Evolutionary conservation across 2,888 invertebrate genomes (phyloP).

Genomic region (Lutraria lutraria): DNA sequence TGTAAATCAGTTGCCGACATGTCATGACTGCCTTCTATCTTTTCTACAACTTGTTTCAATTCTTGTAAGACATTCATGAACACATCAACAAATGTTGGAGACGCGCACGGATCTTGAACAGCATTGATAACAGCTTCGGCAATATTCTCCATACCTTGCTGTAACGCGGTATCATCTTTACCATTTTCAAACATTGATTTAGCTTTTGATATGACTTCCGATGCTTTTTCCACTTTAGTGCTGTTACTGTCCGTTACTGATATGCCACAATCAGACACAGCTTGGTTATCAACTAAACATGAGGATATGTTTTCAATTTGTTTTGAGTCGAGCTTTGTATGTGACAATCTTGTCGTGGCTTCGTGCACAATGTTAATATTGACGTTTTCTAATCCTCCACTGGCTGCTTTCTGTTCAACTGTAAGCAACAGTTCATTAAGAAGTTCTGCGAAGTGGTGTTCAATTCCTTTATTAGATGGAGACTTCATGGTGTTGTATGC

Average conservation of each 20-base stretch:
- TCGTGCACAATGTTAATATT: slow-evolving; percentile 52
- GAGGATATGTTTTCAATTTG: slow-evolving; percentile 57
- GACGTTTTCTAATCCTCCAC: slow-evolving; percentile 34
- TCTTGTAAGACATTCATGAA: slow-evolving; percentile 53
- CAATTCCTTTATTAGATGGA: slow-evolving; percentile 39
- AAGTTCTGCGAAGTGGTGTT: slow-evolving; percentile 46
- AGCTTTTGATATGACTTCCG: slow-evolving; percentile 52
- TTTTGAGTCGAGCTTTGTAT: slow-evolving; percentile 38
- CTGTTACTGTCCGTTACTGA: slow-evolving; percentile 14
- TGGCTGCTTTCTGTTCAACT: slow-evolving; percentile 51
- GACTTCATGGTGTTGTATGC: slow-evolving; percentile 64
- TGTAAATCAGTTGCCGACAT: slow-evolving; percentile 33
- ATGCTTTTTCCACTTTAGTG: slow-evolving; percentile 46
- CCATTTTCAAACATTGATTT: slow-evolving; percentile 45
- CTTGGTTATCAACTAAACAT: slow-evolving; percentile 42
- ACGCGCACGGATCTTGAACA: background rate
- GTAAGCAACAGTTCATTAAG: slow-evolving; percentile 50
- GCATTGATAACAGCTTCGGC: slow-evolving; percentile 59
- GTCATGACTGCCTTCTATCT: slow-evolving; percentile 8
- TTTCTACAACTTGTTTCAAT: slow-evolving; percentile 30
- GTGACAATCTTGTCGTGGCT: slow-evolving; percentile 47
- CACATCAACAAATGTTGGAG: slow-evolving; percentile 45
- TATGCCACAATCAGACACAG: slow-evolving; percentile 31
- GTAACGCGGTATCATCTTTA: slow-evolving; percentile 26
- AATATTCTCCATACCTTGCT: slow-evolving; percentile 54